Evolutionary conservation across 2,797 vertebrate genomes (phyloP).

Genomic region (Leucoraja ocellata): DNA sequence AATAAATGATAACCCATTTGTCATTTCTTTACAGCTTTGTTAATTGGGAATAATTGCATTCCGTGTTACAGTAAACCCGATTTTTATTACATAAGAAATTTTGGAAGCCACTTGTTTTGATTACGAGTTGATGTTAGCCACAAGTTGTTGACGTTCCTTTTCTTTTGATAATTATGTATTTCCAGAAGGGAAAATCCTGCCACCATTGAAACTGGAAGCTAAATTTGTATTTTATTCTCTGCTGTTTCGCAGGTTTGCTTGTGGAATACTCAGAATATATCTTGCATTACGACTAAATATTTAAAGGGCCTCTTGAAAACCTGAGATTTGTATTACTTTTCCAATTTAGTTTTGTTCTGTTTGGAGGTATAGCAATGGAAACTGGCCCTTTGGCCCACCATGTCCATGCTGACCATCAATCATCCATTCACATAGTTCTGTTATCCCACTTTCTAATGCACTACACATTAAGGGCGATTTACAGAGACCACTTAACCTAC

Average conservation of each 20-base stretch:
- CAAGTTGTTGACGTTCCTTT: background rate
- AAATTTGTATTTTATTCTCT: background rate
- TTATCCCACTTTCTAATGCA: too few relatives aligned
- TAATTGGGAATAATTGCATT: background rate
- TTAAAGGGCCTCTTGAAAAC: background rate
- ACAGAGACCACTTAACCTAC: too few relatives aligned
- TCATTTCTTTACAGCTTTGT: background rate
- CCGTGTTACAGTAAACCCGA: background rate
- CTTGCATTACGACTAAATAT: background rate
- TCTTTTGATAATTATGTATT: background rate
- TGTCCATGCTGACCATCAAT: too few relatives aligned
- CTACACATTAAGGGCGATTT: too few relatives aligned
- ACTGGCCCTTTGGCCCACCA: too few relatives aligned
- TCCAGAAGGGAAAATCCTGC: background rate
- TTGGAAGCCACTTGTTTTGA: too few relatives aligned
- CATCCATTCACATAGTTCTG: too few relatives aligned
- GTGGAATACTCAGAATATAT: background rate
- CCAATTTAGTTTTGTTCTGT: too few relatives aligned
- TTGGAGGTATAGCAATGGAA: too few relatives aligned
- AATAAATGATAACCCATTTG: background rate
- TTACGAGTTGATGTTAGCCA: background rate
- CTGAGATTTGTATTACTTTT: background rate
- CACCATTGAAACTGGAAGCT: background rate
- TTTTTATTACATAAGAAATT: background rate
- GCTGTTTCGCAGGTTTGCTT: background rate